phyloP scores from a whole-genome alignment of 2,797 vertebrate species.

The Syndactyla subalaris region DNA sequence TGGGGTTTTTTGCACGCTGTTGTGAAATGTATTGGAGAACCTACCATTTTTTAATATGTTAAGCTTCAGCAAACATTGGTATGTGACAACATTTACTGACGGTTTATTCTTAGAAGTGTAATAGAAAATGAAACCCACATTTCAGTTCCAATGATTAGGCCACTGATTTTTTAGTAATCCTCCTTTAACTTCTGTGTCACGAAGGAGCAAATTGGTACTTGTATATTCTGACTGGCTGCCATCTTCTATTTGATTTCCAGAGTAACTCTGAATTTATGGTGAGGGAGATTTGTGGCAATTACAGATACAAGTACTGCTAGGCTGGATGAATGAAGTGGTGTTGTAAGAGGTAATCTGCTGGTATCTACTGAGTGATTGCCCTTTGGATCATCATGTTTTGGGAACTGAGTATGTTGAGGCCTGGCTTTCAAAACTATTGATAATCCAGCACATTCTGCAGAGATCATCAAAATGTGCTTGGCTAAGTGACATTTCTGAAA shows the following conservation, averaged over 20 bases:
- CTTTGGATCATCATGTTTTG: background rate
- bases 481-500: background rate
- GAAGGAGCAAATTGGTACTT: background rate
- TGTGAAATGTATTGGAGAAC: background rate
- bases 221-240: background rate
- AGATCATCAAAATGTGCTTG: background rate
- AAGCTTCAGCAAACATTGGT: background rate
- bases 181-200: background rate
- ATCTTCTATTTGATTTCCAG: background rate
- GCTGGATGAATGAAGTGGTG: background rate
- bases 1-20: background rate
- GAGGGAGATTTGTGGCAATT: background rate
- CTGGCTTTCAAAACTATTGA: background rate
- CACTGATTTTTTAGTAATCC: background rate
- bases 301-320: background rate
- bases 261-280: background rate
- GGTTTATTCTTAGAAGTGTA: background rate
- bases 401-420: background rate
- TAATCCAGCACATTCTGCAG: background rate
- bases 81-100: background rate
- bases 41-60: background rate
- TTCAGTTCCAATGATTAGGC: background rate
- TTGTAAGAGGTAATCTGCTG: background rate
- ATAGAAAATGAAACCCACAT: background rate
- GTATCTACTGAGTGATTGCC: background rate